These are phyloP conservation scores for Drosophila diplacantha DNA, from an alignment of 2,888 invertebrate genomes.

Conservation along the genomic window DNA sequence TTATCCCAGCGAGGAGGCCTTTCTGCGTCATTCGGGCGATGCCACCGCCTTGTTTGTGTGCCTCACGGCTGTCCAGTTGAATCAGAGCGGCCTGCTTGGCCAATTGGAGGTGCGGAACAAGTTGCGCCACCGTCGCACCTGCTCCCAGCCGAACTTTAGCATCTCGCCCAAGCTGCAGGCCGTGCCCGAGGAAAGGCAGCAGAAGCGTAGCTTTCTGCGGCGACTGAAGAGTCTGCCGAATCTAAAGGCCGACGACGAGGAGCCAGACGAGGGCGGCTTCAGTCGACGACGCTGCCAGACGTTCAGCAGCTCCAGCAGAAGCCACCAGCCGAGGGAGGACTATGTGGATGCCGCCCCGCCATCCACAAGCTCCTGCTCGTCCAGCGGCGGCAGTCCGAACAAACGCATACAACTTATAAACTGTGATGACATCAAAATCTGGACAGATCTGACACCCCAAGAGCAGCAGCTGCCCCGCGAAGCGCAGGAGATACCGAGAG, in stretches of 20 bases:
- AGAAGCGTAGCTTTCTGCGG: constrained; percentile 29
- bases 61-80: constrained; percentile 82
- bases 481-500: not conserved
- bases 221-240: constrained; percentile 57
- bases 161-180: constrained; percentile 57
- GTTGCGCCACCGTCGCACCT: constrained; percentile 78
- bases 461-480: constrained; percentile 7
- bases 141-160: constrained; percentile 81
- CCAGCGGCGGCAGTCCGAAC: constrained; percentile 32
- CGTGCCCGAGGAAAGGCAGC: constrained; percentile 53
- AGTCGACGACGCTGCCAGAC: constrained; percentile 54
- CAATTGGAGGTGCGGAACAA: constrained; percentile 81
- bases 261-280: not conserved
- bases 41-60: constrained; percentile 82
- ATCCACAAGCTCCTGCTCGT: constrained; percentile 29
- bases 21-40: constrained; percentile 81
- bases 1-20: constrained; percentile 80
- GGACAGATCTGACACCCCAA: constrained; percentile 71
- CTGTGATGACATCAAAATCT: constrained; percentile 77
- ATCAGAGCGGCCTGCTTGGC: constrained; percentile 81
- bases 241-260: constrained; percentile 10
- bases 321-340: not conserved
- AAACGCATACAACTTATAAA: constrained; percentile 73
- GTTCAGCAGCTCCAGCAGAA: constrained; percentile 39
- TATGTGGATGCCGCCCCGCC: constrained; percentile 6